phyloP scores from a whole-genome alignment of 2,797 vertebrate genomes.

The Vespertilio murinus region DNA sequence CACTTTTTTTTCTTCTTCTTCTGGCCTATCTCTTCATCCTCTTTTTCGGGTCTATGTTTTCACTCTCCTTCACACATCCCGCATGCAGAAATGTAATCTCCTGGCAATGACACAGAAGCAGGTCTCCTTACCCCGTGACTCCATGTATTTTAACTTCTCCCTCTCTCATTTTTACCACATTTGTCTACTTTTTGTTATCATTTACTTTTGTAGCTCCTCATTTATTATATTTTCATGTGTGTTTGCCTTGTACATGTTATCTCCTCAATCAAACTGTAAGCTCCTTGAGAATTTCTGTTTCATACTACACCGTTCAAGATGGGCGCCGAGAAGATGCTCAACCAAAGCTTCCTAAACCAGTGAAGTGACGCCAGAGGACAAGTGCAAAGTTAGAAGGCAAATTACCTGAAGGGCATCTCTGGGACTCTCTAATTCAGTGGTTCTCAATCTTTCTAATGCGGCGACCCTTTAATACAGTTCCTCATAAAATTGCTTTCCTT shows the following conservation, averaged over 20 bases:
- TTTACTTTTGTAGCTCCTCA: not conserved
- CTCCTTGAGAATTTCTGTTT: not conserved
- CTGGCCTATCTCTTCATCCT: not conserved
- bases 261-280: not conserved
- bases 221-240: not conserved
- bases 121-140: rapidly evolving
- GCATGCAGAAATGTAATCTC: not conserved
- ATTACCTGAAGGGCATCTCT: not conserved
- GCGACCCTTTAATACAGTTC: too few relatives aligned
- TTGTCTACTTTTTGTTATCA: not conserved
- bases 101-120: too few relatives aligned
- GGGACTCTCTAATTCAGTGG: too few relatives aligned
- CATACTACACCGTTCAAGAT: not conserved
- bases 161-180: not conserved
- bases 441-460: too few relatives aligned
- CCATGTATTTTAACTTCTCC: not conserved
- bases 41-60: not conserved
- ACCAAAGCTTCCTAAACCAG: not conserved
- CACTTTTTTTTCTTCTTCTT: not conserved
- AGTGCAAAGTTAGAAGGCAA: not conserved
- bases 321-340: not conserved
- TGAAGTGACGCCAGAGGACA: not conserved
- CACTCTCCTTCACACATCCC: not conserved
- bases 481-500: too few relatives aligned
- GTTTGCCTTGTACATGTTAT: not conserved